Base-by-base conservation (phyloP, 2,797 vertebrate species). In the Silurus lanzhouensis region DNA sequence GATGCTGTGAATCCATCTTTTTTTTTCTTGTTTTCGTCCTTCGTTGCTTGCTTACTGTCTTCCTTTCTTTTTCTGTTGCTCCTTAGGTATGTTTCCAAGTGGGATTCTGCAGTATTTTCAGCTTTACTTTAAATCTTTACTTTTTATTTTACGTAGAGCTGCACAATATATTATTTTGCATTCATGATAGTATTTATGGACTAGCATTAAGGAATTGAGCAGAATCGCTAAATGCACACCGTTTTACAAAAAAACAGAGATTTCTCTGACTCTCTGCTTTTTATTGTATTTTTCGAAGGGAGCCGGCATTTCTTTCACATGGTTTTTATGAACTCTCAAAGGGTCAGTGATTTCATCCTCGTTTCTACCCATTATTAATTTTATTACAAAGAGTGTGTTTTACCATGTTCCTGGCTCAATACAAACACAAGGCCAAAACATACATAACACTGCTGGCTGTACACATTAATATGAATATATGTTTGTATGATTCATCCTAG, bases 381-480 rank as follows among this genome's bases (percentile, higher is more conserved):
- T 92, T 91, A 89, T 90, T 91, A 88, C 86, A 70, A 81, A 85
- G 88, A 79, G 78, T 71, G 44, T 85, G 89, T 92, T 90, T 91
- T 89, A 87, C 76, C 38, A 68, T 82, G 76, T 83, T 78, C 83
- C 70, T 86, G 66, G 27, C 81, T 48, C 84, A 84, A 88, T 82
- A 84, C 88, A 79, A 91, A 86, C 58, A 89, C 82, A 84, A 86
- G 83, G 83, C 83, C 79, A 82, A 89, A 55, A 75, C 14, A 86
- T 88, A 77, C 85, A 77, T 89, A 87, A 91, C 88, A 88, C 89
- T 90, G 89, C 88, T 89, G 92, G 93, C 92, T 93, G 92, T 92
- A 92, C 91, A 94, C 92, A 87, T 92, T 90, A 87, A 89, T 94
- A 93, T 94, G 92, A 88, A 84, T 93, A 93, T 93, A 93, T 92